Evolutionary conservation across 1,140 invertebrate genomes (phyloP).

Genomic region (Zeugodacus cucurbitae): DNA sequence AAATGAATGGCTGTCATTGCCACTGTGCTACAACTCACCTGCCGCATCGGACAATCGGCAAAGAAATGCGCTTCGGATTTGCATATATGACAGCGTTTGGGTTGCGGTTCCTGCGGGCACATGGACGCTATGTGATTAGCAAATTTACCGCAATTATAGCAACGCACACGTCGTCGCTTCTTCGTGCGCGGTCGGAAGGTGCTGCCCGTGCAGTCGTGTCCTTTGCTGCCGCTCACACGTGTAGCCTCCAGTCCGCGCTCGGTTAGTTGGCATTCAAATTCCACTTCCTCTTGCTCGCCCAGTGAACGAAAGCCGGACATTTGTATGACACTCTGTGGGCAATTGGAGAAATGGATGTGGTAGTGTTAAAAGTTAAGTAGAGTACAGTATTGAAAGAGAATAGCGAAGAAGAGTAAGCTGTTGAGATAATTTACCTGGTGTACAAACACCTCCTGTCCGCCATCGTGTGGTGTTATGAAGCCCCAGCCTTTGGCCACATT

Average conservation of each 20-base stretch:
- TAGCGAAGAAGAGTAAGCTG: no score
- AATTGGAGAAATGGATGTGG: not conserved
- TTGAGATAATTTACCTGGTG: constrained; percentile 77
- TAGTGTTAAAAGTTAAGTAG: not conserved
- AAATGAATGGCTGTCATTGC: not conserved
- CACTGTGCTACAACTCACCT: constrained; percentile 39
- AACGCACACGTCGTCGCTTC: constrained; percentile 87
- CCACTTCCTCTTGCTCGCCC: constrained; percentile 86
- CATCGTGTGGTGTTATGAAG: constrained; percentile 89
- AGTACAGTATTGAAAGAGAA: not conserved
- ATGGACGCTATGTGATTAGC: constrained; percentile 91
- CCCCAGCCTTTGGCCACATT: constrained; percentile 94
- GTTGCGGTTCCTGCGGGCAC: constrained; percentile 85
- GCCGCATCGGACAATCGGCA: constrained; percentile 80
- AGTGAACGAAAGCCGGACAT: constrained; percentile 88
- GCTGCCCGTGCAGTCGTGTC: constrained; percentile 81
- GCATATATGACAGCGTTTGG: constrained; percentile 89
- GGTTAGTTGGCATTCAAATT: constrained; percentile 85
- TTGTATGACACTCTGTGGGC: constrained; percentile 83
- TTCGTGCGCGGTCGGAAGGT: constrained; percentile 76
- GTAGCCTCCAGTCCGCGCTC: constrained; percentile 88
- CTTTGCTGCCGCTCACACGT: constrained; percentile 78
- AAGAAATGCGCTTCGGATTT: constrained; percentile 87
- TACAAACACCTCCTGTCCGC: constrained; percentile 89
- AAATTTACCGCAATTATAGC: constrained; percentile 92